Percentiles rank a stretch among this genome's conserved stretches.
phyloP scores from a whole-genome alignment of 2,113 vertebrate genomes.

The Danio rerio region DNA sequence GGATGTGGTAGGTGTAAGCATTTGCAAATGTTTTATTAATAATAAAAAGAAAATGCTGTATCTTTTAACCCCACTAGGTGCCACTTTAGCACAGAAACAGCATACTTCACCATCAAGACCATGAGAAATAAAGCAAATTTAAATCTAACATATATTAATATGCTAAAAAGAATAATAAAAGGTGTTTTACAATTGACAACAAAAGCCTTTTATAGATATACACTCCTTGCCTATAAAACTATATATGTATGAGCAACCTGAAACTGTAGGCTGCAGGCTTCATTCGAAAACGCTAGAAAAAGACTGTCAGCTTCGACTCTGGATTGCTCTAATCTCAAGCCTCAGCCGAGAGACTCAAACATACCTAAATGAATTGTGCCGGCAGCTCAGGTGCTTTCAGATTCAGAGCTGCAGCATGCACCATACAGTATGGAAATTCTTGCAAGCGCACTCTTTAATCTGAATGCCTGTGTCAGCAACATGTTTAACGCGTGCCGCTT shows the following conservation, averaged over 20 bases:
- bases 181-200: not conserved
- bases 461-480: constrained; percentile 12
- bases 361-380: constrained; percentile 1
- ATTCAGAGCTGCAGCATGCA: constrained; percentile 9
- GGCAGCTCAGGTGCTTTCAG: not conserved
- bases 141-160: no score
- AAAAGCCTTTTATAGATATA: constrained; percentile 19
- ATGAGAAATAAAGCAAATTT: no score
- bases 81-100: no score
- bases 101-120: no score
- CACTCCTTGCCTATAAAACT: not conserved
- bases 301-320: constrained; percentile 24
- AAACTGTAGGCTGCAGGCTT: not conserved
- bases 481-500: constrained; percentile 13
- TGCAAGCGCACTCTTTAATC: constrained; percentile 18
- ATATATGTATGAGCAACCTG: not conserved
- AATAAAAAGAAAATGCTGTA: no score
- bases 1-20: no score
- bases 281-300: constrained; percentile 18
- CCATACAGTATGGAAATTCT: constrained; percentile 11
- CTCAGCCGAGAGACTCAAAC: constrained; percentile 15
- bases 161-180: not conserved
- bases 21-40: no score
- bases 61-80: no score
- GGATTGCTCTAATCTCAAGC: constrained; percentile 16